Percentiles rank a stretch among this genome's conserved stretches.
Conservation (phyloP, 2,113 vertebrate genomes). For the Erpornis zantholeuca region DNA sequence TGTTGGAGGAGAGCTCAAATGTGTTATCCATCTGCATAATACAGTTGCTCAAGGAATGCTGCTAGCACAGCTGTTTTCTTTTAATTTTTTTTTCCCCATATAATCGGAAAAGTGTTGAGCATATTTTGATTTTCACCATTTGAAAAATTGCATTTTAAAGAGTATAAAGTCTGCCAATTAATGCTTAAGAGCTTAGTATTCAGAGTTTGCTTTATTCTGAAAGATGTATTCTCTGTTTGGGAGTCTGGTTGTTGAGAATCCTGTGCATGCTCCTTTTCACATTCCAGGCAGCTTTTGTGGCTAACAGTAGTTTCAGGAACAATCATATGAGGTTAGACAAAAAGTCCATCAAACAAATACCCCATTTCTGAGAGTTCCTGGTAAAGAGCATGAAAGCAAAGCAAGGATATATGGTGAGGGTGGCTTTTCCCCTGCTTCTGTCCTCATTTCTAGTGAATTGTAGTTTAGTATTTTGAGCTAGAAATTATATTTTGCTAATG, state of each 20-base stretch:
- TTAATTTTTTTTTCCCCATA: neutral
- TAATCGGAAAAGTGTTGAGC: neutral
- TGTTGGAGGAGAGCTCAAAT: neutral
- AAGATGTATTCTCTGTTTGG: neutral
- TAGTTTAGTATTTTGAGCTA: neutral
- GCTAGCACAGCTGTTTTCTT: constrained; percentile 26
- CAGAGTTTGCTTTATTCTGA: neutral
- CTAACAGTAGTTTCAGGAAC: neutral
- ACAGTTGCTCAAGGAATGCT: neutral
- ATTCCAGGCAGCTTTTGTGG: neutral
- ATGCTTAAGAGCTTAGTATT: neutral
- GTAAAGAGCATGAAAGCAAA: neutral
- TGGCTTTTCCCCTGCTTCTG: neutral
- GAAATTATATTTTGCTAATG: neutral
- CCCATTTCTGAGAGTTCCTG: neutral
- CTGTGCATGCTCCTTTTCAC: neutral
- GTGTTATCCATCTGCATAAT: neutral
- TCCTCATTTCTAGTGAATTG: neutral
- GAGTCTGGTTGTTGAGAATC: neutral
- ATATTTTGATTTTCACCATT: neutral
- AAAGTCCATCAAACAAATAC: neutral
- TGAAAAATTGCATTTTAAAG: neutral
- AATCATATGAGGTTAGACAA: neutral
- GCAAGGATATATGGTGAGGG: neutral
- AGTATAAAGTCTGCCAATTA: neutral